phyloP scores from a whole-genome alignment of 1,140 invertebrate genomes.

The Plectrocnemia conspersa region DNA sequence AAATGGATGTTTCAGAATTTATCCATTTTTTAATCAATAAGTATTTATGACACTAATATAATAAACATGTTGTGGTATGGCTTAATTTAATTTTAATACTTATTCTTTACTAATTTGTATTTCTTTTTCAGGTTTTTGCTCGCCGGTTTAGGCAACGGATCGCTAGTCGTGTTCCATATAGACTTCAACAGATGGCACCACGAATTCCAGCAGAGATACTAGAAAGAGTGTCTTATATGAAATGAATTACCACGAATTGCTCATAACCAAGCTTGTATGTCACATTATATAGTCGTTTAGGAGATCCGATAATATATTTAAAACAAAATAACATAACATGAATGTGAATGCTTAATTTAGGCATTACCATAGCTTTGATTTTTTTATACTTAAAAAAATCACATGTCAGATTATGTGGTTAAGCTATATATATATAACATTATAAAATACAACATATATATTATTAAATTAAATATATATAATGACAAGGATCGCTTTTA shows the following conservation, averaged over 20 bases:
- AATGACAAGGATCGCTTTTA: slow-evolving; percentile 16
- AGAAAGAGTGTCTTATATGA: slow-evolving; percentile 38
- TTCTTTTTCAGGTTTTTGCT: slow-evolving; percentile 78
- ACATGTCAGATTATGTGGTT: slow-evolving; percentile 7
- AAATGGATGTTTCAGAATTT: no score
- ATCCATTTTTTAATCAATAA: no score
- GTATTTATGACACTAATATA: no score
- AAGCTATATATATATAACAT: slow-evolving; percentile 9
- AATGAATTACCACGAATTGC: slow-evolving; percentile 19
- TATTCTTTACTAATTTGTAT: slow-evolving; percentile 3
- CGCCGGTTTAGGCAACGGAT: slow-evolving; percentile 93
- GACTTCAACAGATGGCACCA: slow-evolving; percentile 99
- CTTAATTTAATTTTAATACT: no score
- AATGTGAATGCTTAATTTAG: slow-evolving; percentile 15
- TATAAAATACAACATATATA: slow-evolving; percentile 12
- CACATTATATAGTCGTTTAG: slow-evolving; percentile 30
- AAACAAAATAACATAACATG: no score
- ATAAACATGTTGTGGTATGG: no score
- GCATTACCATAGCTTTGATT: slow-evolving; percentile 26
- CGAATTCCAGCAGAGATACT: slow-evolving; percentile 92
- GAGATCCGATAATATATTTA: slow-evolving; percentile 30
- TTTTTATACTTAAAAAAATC: slow-evolving; percentile 21
- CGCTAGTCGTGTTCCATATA: slow-evolving; percentile 97
- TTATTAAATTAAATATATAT: no score
- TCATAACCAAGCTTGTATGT: slow-evolving; percentile 30